phyloP scores from a whole-genome alignment of 2,113 vertebrate genomes.

The Phasianus colchicus region DNA sequence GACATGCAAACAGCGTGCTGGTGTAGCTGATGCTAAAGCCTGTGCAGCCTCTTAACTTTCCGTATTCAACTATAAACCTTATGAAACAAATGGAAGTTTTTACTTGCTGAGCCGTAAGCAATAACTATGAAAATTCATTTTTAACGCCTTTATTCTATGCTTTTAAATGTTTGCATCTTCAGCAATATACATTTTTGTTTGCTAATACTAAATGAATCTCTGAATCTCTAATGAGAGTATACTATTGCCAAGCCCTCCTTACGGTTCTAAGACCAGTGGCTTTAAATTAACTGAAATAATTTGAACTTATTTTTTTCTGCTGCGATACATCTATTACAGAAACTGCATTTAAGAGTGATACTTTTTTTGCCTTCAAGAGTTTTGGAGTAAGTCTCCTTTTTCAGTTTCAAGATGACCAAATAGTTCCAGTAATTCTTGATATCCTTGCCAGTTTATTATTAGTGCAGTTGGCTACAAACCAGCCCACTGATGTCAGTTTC shows the following conservation, averaged over 20 bases:
- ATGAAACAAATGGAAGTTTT: background rate
- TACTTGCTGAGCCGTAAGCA: background rate
- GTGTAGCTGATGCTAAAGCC: background rate
- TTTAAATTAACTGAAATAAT: slow-evolving; percentile 14
- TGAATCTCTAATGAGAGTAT: background rate
- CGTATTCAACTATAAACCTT: background rate
- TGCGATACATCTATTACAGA: slow-evolving; percentile 1
- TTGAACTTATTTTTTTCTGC: background rate
- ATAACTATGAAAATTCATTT: background rate
- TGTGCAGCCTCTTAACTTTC: background rate
- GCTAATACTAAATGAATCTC: background rate
- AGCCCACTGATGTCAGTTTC: slow-evolving; percentile 70
- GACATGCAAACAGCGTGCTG: background rate
- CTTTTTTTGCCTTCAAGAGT: slow-evolving; percentile 32
- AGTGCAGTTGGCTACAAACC: slow-evolving; percentile 45
- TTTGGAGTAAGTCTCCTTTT: slow-evolving; percentile 37
- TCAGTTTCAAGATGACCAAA: slow-evolving; percentile 61
- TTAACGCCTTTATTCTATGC: background rate
- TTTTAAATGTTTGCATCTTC: background rate
- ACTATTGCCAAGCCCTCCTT: background rate
- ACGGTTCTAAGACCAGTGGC: background rate
- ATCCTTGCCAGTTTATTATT: slow-evolving; percentile 68
- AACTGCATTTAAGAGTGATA: background rate
- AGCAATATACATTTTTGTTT: background rate
- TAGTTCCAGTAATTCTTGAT: slow-evolving; percentile 72